phyloP scores from a whole-genome alignment of 2,797 vertebrate genomes.

The Mormyrus proboscirostris region DNA sequence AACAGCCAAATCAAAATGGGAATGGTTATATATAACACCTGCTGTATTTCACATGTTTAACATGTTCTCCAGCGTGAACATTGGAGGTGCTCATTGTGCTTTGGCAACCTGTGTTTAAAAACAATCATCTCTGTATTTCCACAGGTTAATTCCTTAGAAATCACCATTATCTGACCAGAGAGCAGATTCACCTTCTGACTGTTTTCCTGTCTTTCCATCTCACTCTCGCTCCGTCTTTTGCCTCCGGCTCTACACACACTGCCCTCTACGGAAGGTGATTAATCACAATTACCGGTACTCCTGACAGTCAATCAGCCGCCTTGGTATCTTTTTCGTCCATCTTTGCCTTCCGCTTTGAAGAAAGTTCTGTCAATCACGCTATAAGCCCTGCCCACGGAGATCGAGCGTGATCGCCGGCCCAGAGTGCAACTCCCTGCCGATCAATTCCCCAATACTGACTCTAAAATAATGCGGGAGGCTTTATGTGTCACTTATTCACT shows the following conservation, averaged over 20 bases:
- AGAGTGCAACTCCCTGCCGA: not conserved
- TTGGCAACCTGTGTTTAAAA: not conserved
- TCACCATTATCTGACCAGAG: constrained; percentile 29
- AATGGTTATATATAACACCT: not conserved
- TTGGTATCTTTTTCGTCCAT: constrained; percentile 34
- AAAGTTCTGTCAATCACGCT: constrained; percentile 40
- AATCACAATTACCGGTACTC: constrained; percentile 42
- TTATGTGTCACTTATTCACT: not conserved
- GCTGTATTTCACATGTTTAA: not conserved
- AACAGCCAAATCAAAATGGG: not conserved
- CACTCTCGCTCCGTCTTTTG: constrained; percentile 34
- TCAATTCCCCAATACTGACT: not conserved
- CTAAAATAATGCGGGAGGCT: not conserved
- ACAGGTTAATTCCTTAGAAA: not conserved
- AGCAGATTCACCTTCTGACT: constrained; percentile 38
- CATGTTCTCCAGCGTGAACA: not conserved
- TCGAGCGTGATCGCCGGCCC: not conserved
- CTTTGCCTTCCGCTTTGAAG: constrained; percentile 33
- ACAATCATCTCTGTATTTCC: not conserved
- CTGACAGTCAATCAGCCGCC: constrained; percentile 38
- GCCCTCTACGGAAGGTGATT: constrained; percentile 42
- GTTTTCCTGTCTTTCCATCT: constrained; percentile 38
- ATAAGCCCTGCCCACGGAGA: constrained; percentile 20
- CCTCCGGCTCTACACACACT: constrained; percentile 43
- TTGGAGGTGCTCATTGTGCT: not conserved